Base-by-base conservation (phyloP, 2,797 vertebrate species). In the Masticophis lateralis region DNA sequence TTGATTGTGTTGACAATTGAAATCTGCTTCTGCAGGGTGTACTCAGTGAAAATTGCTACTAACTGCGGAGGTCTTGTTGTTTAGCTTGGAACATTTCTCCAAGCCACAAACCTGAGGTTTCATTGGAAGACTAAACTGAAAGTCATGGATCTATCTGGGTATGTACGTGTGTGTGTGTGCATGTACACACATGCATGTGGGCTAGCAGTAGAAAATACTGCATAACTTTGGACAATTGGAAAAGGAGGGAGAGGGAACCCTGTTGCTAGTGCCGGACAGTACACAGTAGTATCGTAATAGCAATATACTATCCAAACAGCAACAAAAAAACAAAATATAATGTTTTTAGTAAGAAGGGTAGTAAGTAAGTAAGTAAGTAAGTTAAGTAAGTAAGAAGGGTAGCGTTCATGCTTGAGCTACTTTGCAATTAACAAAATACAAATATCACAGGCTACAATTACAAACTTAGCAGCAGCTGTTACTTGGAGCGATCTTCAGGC, bases 201-300 rank as follows among this genome's bases (percentile, higher is more conserved):
- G 18, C 18, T 43, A 28, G 12, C 9, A 6, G 1, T 61, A 63
- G 89, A 61, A 79, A 61, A 60, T 61, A 55, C 47, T n/a, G 11
- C 27, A 83, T 79, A 32, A 59, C 32, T 55, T 20, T 51, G 47
- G 86, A 57, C 83, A 92, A 55, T 43, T 37, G 13, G 0, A 8
- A 10, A 56, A 47, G 0, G 47, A 0, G 0, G 1, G 88, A 13
- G 20, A 3, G 0, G 0, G 87, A 1, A 18, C 32, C 27, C 53
- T 55, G 60, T 61, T 25, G 59, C 53, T 32, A 57, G 53, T 20
- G 10, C 87, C 9, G 10, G 55, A 37, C 69, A 20, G 18, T 22
- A 43, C 7, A 37, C 69, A 79, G 32, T 37, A 37, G 63, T 13
- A 22, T 20, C 7, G 4, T n/a, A 83, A 10, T 83, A 83, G 37